A percentile compares a stretch with the other conserved stretches of the same genome.
These are phyloP conservation scores for Cyprinodon diabolis DNA, from an alignment of 2,797 vertebrate species.

Conservation along the genomic window DNA sequence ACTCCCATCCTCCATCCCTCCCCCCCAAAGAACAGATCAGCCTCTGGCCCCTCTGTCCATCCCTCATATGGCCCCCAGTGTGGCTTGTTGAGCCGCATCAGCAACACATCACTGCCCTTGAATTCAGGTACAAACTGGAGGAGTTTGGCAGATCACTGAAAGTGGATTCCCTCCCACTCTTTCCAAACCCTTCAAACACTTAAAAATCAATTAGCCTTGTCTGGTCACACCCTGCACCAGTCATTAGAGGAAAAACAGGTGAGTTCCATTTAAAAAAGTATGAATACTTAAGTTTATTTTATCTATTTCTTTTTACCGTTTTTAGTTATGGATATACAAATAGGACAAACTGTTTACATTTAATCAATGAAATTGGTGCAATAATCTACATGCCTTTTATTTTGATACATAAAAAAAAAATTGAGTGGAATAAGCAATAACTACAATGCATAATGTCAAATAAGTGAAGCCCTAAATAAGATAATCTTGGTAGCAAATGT, in stretches of 20 bases:
- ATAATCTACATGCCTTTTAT: background rate
- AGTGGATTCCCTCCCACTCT: slow-evolving; percentile 61
- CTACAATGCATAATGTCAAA: too few relatives aligned
- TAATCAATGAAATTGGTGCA: background rate
- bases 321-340: background rate
- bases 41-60: slow-evolving; percentile 48
- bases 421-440: too few relatives aligned
- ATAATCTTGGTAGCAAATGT: too few relatives aligned
- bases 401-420: too few relatives aligned
- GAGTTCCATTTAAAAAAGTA: slow-evolving; percentile 18
- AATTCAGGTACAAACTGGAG: slow-evolving; percentile 76
- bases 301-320: background rate
- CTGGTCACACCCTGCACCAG: slow-evolving; percentile 26
- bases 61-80: slow-evolving; percentile 57
- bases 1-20: slow-evolving; percentile 49
- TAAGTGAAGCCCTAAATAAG: too few relatives aligned
- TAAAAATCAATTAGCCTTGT: slow-evolving; percentile 84
- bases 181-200: slow-evolving; percentile 75
- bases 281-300: background rate
- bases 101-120: slow-evolving; percentile 74
- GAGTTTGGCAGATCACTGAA: slow-evolving; percentile 68
- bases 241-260: slow-evolving; percentile 42
- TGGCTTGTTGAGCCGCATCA: slow-evolving; percentile 73
- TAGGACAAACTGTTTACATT: background rate
- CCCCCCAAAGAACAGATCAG: slow-evolving; percentile 40